Conservation (phyloP, 2,113 vertebrate genomes). For the Protobothrops mucrosquamatus region DNA sequence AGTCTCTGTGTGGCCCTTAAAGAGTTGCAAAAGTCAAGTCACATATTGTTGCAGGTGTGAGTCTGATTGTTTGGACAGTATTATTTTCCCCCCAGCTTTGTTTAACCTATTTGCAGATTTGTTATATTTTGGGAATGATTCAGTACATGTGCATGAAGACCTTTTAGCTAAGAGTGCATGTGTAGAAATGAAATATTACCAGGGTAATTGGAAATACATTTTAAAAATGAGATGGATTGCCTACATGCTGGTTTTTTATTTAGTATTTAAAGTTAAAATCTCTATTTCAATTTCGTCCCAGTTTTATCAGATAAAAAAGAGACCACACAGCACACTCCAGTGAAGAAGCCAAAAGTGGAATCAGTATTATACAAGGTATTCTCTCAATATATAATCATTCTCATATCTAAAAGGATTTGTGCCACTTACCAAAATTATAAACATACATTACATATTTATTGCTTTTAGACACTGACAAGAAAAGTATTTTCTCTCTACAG, state of each 20-base stretch:
- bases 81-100: not conserved
- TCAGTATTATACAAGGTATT: conserved; percentile 81
- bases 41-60: not conserved
- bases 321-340: conserved; percentile 73
- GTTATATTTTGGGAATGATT: not conserved
- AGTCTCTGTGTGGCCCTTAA: not conserved
- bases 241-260: not conserved
- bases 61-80: no score
- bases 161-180: not conserved
- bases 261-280: not conserved
- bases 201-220: not conserved
- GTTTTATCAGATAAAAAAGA: conserved; percentile 93
- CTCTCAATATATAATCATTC: not conserved
- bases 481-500: not conserved
- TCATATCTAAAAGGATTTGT: not conserved
- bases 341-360: conserved; percentile 86
- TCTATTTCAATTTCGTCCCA: conserved; percentile 54
- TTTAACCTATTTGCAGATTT: not conserved
- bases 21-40: not conserved
- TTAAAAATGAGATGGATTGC: not conserved
- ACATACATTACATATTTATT: not conserved
- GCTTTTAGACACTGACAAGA: not conserved
- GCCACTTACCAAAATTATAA: not conserved
- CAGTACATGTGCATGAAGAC: no score
- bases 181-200: not conserved